Base-by-base conservation (phyloP, 2,797 vertebrate genomes). In the Pangasius mekongensis region DNA sequence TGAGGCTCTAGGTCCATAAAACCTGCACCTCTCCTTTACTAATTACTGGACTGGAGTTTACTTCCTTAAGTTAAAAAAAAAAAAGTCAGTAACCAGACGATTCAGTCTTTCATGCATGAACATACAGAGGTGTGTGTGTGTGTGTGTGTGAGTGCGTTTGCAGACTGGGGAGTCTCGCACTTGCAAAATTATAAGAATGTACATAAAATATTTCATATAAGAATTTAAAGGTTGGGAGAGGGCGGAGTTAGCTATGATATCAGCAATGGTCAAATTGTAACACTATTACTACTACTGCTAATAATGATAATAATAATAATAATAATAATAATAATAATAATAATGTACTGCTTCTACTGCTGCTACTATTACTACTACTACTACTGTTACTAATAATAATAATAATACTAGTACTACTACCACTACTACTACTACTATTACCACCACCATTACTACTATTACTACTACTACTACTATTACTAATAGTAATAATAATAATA, bases 1-100 rank as follows among this genome's bases (percentile, higher is more conserved):
- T 89, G 85, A 93, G 89, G 84, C 90, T 86, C 49, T 83, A 84
- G 84, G 85, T 62, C 80, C 84, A 89, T 92, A 90, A 92, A 94
- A 91, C 18, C 78, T 54, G 85, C 81, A 69, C 66, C 52, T 86
- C 82, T 84, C 62, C 52, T n/a, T 76, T 76, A 67, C 62, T 88
- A 89, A 76, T 83, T 66, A 83, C 88, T 62, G 69, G 54, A 84
- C 71, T 64, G 74, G 54, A 82, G 76, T 60, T 62, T 56, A 4
- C 30, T 62, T 56, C 52, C 52, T 85, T 69, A 49, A 24, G 87
- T 78, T 78, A 39, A 43, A 43, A 7, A 8, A 85, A 85, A 36
- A 39, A 36, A 11, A 64, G 9, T 24, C 33, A 54, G 27, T 30
- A 14, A 0, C 10, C 4, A 33, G 14, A 33, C 74, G 64, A 82